phyloP scores from a whole-genome alignment of 2,888 invertebrate species.

The Neria commutata region DNA sequence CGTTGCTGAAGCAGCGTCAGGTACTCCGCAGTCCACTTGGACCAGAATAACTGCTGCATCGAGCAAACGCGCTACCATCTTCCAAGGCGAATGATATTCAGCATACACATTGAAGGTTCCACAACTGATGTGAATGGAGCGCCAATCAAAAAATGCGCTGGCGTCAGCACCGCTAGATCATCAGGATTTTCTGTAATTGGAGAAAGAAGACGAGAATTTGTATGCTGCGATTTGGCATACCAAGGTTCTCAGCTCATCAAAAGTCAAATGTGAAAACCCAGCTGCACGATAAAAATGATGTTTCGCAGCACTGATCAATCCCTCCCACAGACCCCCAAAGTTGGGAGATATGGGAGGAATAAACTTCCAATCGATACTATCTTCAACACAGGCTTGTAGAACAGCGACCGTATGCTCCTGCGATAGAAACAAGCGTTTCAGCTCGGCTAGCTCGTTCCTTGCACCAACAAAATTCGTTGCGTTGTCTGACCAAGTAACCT shows the following conservation, averaged over 20 bases:
- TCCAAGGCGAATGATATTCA: constrained; percentile 16
- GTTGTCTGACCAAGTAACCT: too few relatives aligned
- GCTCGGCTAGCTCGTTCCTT: too few relatives aligned
- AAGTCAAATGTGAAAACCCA: too few relatives aligned
- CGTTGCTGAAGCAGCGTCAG: constrained; percentile 25
- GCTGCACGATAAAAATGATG: too few relatives aligned
- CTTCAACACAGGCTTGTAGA: too few relatives aligned
- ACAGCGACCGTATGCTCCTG: too few relatives aligned
- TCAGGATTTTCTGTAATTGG: constrained; percentile 32
- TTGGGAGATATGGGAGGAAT: too few relatives aligned
- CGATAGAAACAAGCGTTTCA: too few relatives aligned
- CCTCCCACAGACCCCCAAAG: too few relatives aligned
- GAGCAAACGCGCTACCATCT: constrained; percentile 28
- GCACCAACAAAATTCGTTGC: too few relatives aligned
- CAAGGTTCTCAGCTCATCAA: constrained; percentile 26
- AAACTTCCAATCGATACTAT: too few relatives aligned
- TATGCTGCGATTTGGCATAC: constrained; percentile 27
- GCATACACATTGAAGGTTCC: constrained; percentile 16
- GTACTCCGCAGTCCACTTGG: constrained; percentile 21
- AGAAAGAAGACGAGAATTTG: constrained; percentile 31
- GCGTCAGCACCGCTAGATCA: constrained; percentile 24
- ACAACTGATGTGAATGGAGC: constrained; percentile 14
- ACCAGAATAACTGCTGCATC: constrained; percentile 32
- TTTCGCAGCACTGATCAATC: too few relatives aligned
- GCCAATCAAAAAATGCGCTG: constrained; percentile 4